These are phyloP conservation scores for Phalangium opilio DNA, from an alignment of 2,888 invertebrate genomes.

Conservation along the genomic window DNA sequence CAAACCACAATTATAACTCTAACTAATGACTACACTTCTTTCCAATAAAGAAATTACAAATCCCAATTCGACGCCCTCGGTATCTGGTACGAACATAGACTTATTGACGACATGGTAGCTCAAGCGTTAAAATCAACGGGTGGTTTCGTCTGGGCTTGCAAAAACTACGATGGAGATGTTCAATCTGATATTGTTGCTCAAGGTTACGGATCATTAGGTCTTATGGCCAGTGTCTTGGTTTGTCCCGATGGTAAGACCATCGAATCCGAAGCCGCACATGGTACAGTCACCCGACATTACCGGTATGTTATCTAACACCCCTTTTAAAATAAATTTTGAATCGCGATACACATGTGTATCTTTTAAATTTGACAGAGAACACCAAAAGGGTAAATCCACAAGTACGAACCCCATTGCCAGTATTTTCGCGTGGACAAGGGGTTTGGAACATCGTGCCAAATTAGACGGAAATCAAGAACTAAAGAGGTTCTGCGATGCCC, in stretches of 20 bases:
- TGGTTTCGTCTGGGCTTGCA: constrained; percentile 82
- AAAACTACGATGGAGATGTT: constrained; percentile 85
- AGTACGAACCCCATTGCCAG: constrained; percentile 84
- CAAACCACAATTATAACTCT: too few species aligned
- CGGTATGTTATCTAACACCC: constrained; percentile 34
- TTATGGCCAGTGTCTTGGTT: constrained; percentile 46
- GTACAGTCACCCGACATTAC: constrained; percentile 42
- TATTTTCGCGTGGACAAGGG: constrained; percentile 80
- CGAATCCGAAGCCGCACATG: constrained; percentile 43
- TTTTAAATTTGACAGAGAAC: neutral
- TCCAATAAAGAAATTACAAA: constrained; percentile 45
- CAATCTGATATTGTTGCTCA: constrained; percentile 77
- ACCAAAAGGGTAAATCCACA: constrained; percentile 46
- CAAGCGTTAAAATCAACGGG: constrained; percentile 67
- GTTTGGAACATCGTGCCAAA: constrained; percentile 64
- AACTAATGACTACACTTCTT: too few species aligned
- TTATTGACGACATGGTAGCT: constrained; percentile 86
- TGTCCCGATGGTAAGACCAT: constrained; percentile 43
- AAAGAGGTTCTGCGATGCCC: constrained; percentile 46
- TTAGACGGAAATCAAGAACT: constrained; percentile 60
- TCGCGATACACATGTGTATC: too few species aligned
- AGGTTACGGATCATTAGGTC: constrained; percentile 59
- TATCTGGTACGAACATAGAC: constrained; percentile 79
- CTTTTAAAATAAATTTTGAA: too few species aligned
- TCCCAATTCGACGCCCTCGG: constrained; percentile 53